Conservation (phyloP, 2,797 vertebrate genomes). For the Linurgus olivaceus region DNA sequence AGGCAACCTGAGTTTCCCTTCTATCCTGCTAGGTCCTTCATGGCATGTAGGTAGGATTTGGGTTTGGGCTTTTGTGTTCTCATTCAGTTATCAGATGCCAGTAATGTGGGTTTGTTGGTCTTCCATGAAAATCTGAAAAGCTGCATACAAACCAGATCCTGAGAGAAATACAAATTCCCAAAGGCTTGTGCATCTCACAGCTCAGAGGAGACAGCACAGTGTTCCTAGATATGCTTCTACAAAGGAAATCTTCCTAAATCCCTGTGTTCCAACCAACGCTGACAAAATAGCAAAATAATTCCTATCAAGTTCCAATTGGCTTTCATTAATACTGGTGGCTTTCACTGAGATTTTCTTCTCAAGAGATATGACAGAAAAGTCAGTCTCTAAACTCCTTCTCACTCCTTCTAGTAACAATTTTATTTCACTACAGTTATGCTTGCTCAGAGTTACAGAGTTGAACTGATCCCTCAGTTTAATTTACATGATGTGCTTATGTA, state of each 20-base stretch:
- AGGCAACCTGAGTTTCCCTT: conserved; percentile 54
- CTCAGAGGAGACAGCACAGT: conserved; percentile 37
- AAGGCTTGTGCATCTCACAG: conserved; percentile 44
- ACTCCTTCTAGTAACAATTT: neutral
- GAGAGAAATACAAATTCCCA: conserved; percentile 28
- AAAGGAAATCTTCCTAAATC: conserved; percentile 69
- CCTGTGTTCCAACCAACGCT: conserved; percentile 64
- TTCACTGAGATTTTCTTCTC: conserved; percentile 41
- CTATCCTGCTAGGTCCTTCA: conserved; percentile 17
- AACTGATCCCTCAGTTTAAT: conserved; percentile 28
- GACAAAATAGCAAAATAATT: conserved; percentile 67
- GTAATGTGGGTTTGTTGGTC: conserved; percentile 11
- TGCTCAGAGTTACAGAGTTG: neutral
- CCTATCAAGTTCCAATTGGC: conserved; percentile 33
- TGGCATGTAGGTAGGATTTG: neutral
- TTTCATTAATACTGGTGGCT: conserved; percentile 48
- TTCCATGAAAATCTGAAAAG: conserved; percentile 44
- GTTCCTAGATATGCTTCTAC: conserved; percentile 46
- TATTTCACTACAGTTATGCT: neutral
- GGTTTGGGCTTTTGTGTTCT: conserved; percentile 13
- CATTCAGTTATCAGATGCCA: conserved; percentile 24
- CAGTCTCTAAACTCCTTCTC: conserved; percentile 27
- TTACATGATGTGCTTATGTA: neutral
- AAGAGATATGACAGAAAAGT: neutral
- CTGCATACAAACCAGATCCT: conserved; percentile 28